A percentile compares a stretch with the other conserved stretches of the same genome.
Conservation (phyloP, 2,797 vertebrate species). For the Echiichthys vipera region DNA sequence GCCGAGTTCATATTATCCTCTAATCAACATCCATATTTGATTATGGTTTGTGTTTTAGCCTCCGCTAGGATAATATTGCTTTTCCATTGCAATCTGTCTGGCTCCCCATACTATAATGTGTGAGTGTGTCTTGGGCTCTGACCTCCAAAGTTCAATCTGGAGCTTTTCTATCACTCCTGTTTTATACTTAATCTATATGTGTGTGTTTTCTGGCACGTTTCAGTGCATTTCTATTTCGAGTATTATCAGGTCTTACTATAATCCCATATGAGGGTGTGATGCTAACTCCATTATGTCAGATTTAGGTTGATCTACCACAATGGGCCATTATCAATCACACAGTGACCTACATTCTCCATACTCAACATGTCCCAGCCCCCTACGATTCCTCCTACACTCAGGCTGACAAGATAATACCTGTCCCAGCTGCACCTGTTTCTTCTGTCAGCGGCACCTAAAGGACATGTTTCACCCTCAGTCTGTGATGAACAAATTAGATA, state of each 20-base stretch:
- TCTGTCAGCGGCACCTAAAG: not conserved
- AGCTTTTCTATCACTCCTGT: not conserved
- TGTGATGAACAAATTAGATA: not conserved
- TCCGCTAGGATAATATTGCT: not conserved
- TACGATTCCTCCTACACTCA: not conserved
- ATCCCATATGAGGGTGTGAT: conserved; percentile 35
- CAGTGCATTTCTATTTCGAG: not conserved
- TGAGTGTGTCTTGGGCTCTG: not conserved
- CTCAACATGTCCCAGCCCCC: not conserved
- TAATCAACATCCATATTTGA: not conserved
- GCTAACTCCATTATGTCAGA: conserved; percentile 51
- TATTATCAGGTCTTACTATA: conserved; percentile 32
- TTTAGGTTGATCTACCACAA: conserved; percentile 37
- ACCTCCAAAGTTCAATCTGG: not conserved
- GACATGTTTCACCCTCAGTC: not conserved
- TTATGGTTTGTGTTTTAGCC: not conserved
- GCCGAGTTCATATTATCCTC: too few species aligned
- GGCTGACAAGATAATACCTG: conserved; percentile 5
- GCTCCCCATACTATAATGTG: not conserved
- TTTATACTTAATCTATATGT: not conserved
- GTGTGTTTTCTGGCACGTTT: not conserved
- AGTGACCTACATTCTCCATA: conserved; percentile 39
- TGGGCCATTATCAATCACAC: conserved; percentile 45
- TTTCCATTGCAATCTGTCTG: not conserved
- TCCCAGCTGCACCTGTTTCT: not conserved